phyloP scores from a whole-genome alignment of 2,797 vertebrate species.

The Enteromius mattozi region DNA sequence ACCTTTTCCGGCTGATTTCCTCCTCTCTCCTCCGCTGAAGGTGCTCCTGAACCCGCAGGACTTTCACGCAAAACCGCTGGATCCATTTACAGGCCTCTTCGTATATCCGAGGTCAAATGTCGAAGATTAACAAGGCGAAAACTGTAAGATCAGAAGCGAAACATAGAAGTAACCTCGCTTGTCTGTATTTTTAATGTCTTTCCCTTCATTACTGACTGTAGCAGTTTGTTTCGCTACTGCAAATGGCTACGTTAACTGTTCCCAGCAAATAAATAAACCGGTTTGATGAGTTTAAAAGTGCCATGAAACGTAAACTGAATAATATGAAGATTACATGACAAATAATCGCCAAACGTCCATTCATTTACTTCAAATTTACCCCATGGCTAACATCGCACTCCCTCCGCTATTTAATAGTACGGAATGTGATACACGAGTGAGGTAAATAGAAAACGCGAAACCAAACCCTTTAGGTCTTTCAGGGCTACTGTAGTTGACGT shows the following conservation, averaged over 20 bases:
- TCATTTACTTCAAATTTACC: not conserved
- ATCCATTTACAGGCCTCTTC: constrained; percentile 36
- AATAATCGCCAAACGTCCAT: not conserved
- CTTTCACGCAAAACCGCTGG: constrained; percentile 43
- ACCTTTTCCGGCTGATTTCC: constrained; percentile 63
- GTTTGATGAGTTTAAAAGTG: not conserved
- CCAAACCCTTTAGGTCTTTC: not conserved
- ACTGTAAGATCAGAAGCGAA: not conserved
- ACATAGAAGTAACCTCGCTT: not conserved
- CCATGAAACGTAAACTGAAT: not conserved
- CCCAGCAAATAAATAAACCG: not conserved
- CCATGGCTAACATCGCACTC: constrained; percentile 2
- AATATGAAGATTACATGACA: not conserved
- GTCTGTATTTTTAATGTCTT: not conserved
- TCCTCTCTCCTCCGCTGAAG: constrained; percentile 62
- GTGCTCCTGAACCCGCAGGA: constrained; percentile 76
- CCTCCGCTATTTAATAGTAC: not conserved
- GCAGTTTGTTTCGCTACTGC: not conserved
- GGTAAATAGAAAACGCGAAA: constrained; percentile 43
- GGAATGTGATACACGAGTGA: not conserved
- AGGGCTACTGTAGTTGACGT: constrained; percentile 11
- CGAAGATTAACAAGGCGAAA: not conserved
- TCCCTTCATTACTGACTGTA: not conserved
- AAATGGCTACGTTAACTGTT: not conserved
- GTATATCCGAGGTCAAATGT: not conserved